Evolutionary conservation across 2,113 vertebrate genomes (phyloP).

Genomic region (Alexandromys fortis): DNA sequence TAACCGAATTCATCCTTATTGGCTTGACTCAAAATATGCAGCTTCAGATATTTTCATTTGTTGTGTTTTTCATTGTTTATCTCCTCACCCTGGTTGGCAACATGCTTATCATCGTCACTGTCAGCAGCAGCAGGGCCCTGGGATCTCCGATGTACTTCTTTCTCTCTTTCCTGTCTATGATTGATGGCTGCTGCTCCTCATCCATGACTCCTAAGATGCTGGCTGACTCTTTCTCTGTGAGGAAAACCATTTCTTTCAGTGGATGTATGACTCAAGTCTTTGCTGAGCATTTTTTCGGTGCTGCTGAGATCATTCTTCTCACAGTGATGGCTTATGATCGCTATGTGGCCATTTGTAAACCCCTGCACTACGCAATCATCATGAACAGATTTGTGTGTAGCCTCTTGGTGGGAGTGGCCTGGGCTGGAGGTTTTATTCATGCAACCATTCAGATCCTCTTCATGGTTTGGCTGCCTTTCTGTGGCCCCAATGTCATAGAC

Average conservation of each 20-base stretch:
- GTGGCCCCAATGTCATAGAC: constrained; percentile 73
- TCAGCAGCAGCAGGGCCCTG: constrained; percentile 4
- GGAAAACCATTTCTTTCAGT: constrained; percentile 76
- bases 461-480: constrained; percentile 74
- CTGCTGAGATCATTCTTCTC: constrained; percentile 75
- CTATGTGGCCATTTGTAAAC: constrained; percentile 80
- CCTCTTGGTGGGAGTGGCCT: constrained; percentile 53
- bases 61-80: constrained; percentile 69
- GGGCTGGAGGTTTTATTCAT: constrained; percentile 70
- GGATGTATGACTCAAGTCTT: too few relatives aligned
- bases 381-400: constrained; percentile 66
- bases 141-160: constrained; percentile 77
- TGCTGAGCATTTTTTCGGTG: constrained; percentile 74
- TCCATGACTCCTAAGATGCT: constrained; percentile 78
- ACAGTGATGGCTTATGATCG: constrained; percentile 77
- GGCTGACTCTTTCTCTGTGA: neutral
- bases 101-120: constrained; percentile 65
- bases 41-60: constrained; percentile 66
- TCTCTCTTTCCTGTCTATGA: constrained; percentile 70
- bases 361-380: constrained; percentile 61
- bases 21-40: constrained; percentile 62
- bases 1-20: constrained; percentile 73
- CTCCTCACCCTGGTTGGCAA: constrained; percentile 71
- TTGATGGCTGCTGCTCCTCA: constrained; percentile 69
- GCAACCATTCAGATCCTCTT: constrained; percentile 73